phyloP scores from a whole-genome alignment of 2,113 vertebrate genomes.

The Octodon degus region DNA sequence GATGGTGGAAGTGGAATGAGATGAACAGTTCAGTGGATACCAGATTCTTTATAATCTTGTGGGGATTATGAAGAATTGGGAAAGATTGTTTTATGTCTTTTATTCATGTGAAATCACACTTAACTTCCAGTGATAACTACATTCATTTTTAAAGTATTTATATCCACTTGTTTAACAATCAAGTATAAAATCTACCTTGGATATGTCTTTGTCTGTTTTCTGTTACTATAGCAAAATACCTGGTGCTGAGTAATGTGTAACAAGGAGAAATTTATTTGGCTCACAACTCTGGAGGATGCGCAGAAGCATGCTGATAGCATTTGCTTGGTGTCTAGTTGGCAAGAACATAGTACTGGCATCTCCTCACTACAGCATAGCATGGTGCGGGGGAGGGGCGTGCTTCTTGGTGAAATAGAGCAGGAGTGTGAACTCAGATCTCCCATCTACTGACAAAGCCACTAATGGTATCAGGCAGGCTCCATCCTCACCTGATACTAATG shows the following conservation, averaged over 20 bases:
- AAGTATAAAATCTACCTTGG: not conserved
- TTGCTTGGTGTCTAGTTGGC: not conserved
- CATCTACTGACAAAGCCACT: not conserved
- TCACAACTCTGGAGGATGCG: not conserved
- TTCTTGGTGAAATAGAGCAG: not conserved
- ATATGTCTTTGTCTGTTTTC: not conserved
- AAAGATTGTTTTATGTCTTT: not conserved
- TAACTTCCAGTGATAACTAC: not conserved
- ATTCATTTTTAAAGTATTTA: not conserved
- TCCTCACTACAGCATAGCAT: not conserved
- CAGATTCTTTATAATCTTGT: too few relatives aligned
- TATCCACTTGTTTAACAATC: not conserved
- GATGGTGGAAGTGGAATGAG: not conserved
- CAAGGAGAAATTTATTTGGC: not conserved
- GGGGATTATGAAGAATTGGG: not conserved
- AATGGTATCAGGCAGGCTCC: not conserved
- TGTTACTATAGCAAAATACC: not conserved
- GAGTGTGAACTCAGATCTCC: not conserved
- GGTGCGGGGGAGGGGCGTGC: not conserved
- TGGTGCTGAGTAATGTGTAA: not conserved
- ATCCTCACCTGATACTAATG: not conserved
- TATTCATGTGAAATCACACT: not conserved
- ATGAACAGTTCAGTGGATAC: not conserved
- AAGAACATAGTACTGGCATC: not conserved
- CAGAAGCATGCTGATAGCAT: not conserved